Evolutionary conservation across 2,797 vertebrate genomes (phyloP).

Genomic region (Cynodonichthys magdalenae): DNA sequence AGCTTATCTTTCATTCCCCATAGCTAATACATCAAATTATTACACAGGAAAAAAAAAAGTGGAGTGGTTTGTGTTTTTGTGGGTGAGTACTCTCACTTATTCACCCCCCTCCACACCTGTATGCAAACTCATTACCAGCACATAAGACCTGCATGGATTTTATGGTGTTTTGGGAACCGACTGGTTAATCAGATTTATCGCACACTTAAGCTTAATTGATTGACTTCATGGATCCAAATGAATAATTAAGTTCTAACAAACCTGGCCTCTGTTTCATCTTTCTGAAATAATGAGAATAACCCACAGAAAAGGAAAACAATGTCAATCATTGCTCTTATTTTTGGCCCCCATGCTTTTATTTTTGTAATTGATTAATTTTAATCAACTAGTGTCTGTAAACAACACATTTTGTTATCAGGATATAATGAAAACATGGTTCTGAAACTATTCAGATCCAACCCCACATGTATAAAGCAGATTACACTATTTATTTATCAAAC

Average conservation of each 20-base stretch:
- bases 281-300: slow-evolving; percentile 73
- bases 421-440: no score
- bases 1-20: slow-evolving; percentile 74
- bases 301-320: slow-evolving; percentile 42
- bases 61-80: slow-evolving; percentile 53
- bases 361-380: slow-evolving; percentile 14
- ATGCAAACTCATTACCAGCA: slow-evolving; percentile 76
- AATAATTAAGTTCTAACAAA: slow-evolving; percentile 83
- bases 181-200: slow-evolving; percentile 84
- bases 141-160: slow-evolving; percentile 78
- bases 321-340: slow-evolving; percentile 55
- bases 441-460: no score
- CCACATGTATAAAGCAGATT: no score
- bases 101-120: slow-evolving; percentile 34
- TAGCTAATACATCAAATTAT: slow-evolving; percentile 75
- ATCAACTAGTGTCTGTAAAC: no score
- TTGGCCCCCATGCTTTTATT: neutral
- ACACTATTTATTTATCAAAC: no score
- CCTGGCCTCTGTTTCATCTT: slow-evolving; percentile 74
- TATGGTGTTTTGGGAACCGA: slow-evolving; percentile 82
- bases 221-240: slow-evolving; percentile 82
- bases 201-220: slow-evolving; percentile 84
- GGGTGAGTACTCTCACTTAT: slow-evolving; percentile 55
- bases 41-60: slow-evolving; percentile 34
- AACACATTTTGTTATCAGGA: no score